These are phyloP conservation scores for Drosophila birchii DNA, from an alignment of 2,888 invertebrate genomes.

Conservation along the genomic window DNA sequence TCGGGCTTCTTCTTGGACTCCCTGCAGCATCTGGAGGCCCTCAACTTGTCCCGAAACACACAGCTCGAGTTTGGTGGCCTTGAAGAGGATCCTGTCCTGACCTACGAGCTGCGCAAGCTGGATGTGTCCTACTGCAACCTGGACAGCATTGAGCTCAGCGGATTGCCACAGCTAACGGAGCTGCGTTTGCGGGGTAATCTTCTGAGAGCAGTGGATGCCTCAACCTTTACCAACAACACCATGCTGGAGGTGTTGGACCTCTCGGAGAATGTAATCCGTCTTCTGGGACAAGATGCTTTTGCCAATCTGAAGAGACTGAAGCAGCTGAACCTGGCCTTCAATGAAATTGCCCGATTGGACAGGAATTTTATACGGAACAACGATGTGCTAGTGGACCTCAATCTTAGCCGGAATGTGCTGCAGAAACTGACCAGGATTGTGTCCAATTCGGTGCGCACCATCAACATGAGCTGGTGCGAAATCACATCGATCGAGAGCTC, in stretches of 20 bases:
- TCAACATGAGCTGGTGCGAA: slow-evolving; percentile 89
- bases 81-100: slow-evolving; percentile 84
- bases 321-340: slow-evolving; percentile 89
- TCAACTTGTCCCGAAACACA: slow-evolving; percentile 88
- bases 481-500: slow-evolving; percentile 86
- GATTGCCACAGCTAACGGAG: slow-evolving; percentile 87
- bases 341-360: slow-evolving; percentile 87
- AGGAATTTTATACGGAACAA: slow-evolving; percentile 87
- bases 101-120: slow-evolving; percentile 86
- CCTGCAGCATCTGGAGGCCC: slow-evolving; percentile 87
- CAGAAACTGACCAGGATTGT: slow-evolving; percentile 86
- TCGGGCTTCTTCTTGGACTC: slow-evolving; percentile 86
- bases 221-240: slow-evolving; percentile 87
- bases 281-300: slow-evolving; percentile 87
- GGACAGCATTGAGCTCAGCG: slow-evolving; percentile 87
- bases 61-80: slow-evolving; percentile 84
- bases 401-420: slow-evolving; percentile 88
- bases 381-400: slow-evolving; percentile 87
- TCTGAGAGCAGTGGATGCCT: slow-evolving; percentile 86
- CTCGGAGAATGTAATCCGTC: slow-evolving; percentile 88
- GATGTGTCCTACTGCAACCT: slow-evolving; percentile 88
- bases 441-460: slow-evolving; percentile 86
- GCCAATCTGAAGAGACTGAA: slow-evolving; percentile 86
- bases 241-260: slow-evolving; percentile 88
- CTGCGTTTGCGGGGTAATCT: slow-evolving; percentile 88